Conservation (phyloP, 2,113 vertebrate genomes). For the Odontesthes bonariensis region DNA sequence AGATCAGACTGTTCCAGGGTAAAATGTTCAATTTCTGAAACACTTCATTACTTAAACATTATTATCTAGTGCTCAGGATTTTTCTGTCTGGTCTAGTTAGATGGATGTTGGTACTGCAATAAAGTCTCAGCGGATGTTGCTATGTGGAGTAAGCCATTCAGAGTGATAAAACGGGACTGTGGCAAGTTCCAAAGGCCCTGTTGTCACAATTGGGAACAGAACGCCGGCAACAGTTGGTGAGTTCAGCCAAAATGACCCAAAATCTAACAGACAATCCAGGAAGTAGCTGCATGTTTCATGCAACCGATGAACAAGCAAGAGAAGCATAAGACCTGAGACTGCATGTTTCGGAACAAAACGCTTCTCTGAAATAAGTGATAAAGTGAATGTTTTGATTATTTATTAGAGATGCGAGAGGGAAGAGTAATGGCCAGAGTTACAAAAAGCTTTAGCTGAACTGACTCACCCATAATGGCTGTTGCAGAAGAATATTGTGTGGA, state of each 20-base stretch:
- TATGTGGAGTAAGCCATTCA: slow-evolving; percentile 9
- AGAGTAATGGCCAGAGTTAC: too few species aligned
- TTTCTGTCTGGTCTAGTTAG: slow-evolving; percentile 30
- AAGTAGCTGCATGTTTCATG: not conserved
- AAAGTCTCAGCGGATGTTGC: slow-evolving; percentile 25
- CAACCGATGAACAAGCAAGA: too few species aligned
- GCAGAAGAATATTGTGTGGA: not conserved
- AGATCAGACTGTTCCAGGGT: slow-evolving; percentile 9
- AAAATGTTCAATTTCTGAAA: slow-evolving; percentile 16
- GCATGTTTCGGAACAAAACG: not conserved
- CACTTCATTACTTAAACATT: slow-evolving; percentile 18
- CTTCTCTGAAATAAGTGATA: not conserved
- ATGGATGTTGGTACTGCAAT: slow-evolving; percentile 21
- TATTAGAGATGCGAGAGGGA: not conserved
- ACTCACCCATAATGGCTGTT: not conserved
- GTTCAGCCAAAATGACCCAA: not conserved
- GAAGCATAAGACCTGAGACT: not conserved
- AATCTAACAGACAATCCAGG: not conserved
- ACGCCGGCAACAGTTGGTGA: not conserved
- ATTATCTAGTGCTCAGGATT: not conserved
- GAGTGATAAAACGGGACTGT: slow-evolving; percentile 14
- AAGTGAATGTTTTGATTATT: not conserved
- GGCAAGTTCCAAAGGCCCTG: slow-evolving; percentile 8
- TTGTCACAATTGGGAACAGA: slow-evolving; percentile 23
- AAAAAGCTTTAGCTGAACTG: not conserved